Conservation (phyloP, 2,888 invertebrate species). For the Nomada hirtipes region DNA sequence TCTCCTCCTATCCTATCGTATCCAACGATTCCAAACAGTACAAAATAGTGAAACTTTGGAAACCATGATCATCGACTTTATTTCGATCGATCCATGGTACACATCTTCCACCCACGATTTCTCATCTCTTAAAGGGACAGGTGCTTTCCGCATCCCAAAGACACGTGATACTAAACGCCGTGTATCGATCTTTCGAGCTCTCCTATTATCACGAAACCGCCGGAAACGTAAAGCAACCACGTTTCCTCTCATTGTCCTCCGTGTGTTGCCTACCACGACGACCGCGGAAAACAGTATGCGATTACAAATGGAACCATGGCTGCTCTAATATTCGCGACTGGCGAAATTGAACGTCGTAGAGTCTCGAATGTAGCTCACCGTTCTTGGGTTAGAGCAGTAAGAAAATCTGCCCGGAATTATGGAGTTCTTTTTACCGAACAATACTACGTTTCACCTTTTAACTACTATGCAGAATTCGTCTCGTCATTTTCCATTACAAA, state of each 20-base stretch:
- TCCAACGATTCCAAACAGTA: too few species aligned
- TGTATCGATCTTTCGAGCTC: conserved; percentile 13
- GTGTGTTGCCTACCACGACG: neutral
- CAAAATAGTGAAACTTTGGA: too few species aligned
- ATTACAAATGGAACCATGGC: conserved; percentile 19
- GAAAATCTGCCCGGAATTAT: neutral
- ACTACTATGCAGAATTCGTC: too few species aligned
- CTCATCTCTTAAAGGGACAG: too few species aligned
- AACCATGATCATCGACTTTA: too few species aligned
- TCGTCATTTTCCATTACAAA: too few species aligned
- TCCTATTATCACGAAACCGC: conserved; percentile 12
- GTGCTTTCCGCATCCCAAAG: too few species aligned
- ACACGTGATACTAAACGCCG: conserved; percentile 7
- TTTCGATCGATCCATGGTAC: too few species aligned
- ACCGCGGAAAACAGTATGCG: conserved; percentile 17
- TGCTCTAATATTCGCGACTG: conserved; percentile 35
- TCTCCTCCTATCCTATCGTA: too few species aligned
- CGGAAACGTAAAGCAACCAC: conserved; percentile 7
- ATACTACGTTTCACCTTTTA: too few species aligned
- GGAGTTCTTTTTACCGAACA: too few species aligned
- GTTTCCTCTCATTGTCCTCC: conserved; percentile 7
- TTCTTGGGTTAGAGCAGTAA: neutral
- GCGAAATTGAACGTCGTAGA: conserved; percentile 19
- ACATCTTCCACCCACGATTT: too few species aligned
- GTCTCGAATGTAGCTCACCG: conserved; percentile 16